A percentile compares a stretch with the other conserved stretches of the same genome.
phyloP scores from a whole-genome alignment of 1,140 invertebrate species.

The Calephelis nemesis region DNA sequence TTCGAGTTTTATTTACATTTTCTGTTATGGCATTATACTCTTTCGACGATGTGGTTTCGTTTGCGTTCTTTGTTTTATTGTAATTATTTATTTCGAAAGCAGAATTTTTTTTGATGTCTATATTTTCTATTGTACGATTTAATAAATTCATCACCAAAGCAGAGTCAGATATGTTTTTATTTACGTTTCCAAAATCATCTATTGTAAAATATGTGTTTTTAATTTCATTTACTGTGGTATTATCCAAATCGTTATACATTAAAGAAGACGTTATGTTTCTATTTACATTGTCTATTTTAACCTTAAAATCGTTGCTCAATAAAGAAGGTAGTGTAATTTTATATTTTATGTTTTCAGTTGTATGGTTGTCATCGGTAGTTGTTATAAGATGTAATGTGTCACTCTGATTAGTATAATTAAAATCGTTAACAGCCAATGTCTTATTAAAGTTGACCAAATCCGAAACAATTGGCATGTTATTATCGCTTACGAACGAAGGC shows the following conservation, averaged over 20 bases:
- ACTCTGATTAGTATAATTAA: neutral
- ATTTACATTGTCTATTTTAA: neutral
- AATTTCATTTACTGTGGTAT: neutral
- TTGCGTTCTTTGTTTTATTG: neutral
- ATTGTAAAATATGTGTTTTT: neutral
- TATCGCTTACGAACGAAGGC: too few relatives aligned
- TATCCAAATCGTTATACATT: neutral
- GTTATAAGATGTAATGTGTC: neutral
- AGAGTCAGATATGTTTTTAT: neutral
- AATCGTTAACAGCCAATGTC: neutral
- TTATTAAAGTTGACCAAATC: too few relatives aligned
- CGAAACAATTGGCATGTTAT: too few relatives aligned
- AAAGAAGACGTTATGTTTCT: neutral
- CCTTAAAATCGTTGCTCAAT: neutral
- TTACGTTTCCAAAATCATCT: neutral
- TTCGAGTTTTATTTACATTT: neutral
- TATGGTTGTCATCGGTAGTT: neutral
- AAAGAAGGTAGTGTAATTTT: too few relatives aligned
- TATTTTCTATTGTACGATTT: neutral
- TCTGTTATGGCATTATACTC: neutral
- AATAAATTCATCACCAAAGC: too few relatives aligned
- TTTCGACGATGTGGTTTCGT: neutral
- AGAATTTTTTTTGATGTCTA: neutral
- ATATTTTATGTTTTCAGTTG: neutral
- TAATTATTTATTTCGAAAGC: neutral